Conservation (phyloP, 2,888 invertebrate genomes). For the Marronus borbonicus region DNA sequence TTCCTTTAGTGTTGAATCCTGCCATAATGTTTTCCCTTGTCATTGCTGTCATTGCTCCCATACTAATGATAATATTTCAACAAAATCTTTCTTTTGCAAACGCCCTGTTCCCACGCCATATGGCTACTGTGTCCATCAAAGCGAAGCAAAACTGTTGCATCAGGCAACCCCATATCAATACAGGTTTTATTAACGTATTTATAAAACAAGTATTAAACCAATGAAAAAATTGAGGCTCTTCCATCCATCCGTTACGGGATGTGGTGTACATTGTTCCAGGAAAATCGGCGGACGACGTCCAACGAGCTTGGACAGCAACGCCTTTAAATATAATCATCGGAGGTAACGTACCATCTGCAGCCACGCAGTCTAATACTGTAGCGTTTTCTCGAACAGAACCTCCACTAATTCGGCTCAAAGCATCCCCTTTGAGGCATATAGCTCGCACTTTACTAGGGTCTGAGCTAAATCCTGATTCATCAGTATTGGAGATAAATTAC, state of each 20-base stretch:
- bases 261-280: conserved; percentile 56
- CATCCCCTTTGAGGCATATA: background rate
- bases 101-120: no score
- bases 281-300: conserved; percentile 47
- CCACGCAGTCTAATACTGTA: background rate
- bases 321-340: conserved; percentile 19
- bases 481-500: background rate
- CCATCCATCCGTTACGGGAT: conserved; percentile 58
- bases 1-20: no score
- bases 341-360: background rate
- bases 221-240: conserved; percentile 51
- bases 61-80: conserved; percentile 2
- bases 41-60: background rate
- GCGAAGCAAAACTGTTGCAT: no score
- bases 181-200: background rate
- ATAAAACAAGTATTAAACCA: conserved; percentile 49
- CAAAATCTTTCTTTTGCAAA: background rate
- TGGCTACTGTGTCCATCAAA: no score
- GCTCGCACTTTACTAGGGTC: background rate
- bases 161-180: no score
- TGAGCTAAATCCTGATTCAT: background rate
- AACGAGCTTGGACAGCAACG: conserved; percentile 32
- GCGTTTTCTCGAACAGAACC: background rate
- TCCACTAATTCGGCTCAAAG: background rate
- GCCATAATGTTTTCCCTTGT: background rate